Conservation (phyloP, 2,888 invertebrate species). For the Cryptocephalus moraei region DNA sequence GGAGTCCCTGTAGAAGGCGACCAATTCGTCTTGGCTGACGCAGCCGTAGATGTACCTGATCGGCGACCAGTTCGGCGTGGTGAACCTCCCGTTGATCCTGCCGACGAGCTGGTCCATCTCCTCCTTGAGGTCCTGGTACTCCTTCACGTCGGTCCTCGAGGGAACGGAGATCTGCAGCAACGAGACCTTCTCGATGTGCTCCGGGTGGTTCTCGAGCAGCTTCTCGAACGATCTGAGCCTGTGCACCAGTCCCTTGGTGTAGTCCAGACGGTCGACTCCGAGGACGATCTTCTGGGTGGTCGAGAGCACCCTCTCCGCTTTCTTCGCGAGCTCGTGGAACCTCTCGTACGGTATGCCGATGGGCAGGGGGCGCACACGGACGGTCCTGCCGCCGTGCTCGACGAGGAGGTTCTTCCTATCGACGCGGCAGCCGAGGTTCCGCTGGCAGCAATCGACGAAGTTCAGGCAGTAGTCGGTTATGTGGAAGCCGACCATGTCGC, state of each 20-base stretch:
- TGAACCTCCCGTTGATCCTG: conserved; percentile 78
- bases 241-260: conserved; percentile 49
- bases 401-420: conserved; percentile 79
- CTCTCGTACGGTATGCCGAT: conserved; percentile 84
- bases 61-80: conserved; percentile 87
- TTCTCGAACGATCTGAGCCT: conserved; percentile 74
- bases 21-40: conserved; percentile 75
- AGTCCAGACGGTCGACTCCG: conserved; percentile 55
- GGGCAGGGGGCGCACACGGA: conserved; percentile 72
- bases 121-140: conserved; percentile 81
- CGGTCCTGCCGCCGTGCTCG: conserved; percentile 78
- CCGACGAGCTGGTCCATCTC: conserved; percentile 86
- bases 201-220: conserved; percentile 71
- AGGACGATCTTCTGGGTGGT: conserved; percentile 72
- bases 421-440: conserved; percentile 77
- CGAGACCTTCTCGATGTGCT: conserved; percentile 75
- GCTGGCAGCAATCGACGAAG: conserved; percentile 85
- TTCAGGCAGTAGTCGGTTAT: conserved; percentile 85
- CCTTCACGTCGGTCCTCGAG: conserved; percentile 80
- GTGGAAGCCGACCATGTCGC: conserved; percentile 90
- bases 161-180: conserved; percentile 81
- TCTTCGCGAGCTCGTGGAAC: conserved; percentile 71
- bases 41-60: conserved; percentile 80
- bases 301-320: conserved; percentile 51
- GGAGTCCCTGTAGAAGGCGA: conserved; percentile 78